phyloP scores from a whole-genome alignment of 2,888 invertebrate species.

The Gnatocerus cornutus region DNA sequence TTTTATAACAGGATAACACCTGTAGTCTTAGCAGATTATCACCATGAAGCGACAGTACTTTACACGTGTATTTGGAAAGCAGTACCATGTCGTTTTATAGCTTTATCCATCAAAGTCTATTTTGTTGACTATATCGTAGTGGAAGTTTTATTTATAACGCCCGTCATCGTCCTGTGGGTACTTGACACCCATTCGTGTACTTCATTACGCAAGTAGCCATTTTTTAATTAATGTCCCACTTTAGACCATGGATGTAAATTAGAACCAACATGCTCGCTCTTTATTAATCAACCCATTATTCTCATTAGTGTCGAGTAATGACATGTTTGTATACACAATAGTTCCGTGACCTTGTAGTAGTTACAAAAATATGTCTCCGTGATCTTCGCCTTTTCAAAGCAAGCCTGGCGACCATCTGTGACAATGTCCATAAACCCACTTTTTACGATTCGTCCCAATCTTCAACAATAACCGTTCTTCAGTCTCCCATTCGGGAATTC shows the following conservation, averaged over 20 bases:
- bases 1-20: too few species aligned
- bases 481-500: constrained; percentile 23
- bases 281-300: neutral
- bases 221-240: constrained; percentile 7
- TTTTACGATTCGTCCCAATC: constrained; percentile 16
- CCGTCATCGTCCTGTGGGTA: neutral
- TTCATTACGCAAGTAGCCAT: constrained; percentile 1
- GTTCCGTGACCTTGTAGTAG: constrained; percentile 1
- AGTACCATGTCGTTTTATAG: too few species aligned
- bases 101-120: too few species aligned
- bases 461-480: constrained; percentile 13
- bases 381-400: neutral
- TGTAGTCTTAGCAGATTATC: too few species aligned
- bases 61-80: too few species aligned
- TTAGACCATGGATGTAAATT: constrained; percentile 4
- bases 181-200: neutral
- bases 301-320: constrained; percentile 1
- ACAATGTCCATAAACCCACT: constrained; percentile 16
- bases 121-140: too few species aligned
- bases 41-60: too few species aligned
- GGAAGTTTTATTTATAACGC: too few species aligned
- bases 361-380: neutral
- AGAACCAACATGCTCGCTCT: neutral
- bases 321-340: constrained; percentile 2
- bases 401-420: constrained; percentile 19